These are phyloP conservation scores for Matsumurasca onukii DNA, from an alignment of 1,140 invertebrate species.

Conservation along the genomic window DNA sequence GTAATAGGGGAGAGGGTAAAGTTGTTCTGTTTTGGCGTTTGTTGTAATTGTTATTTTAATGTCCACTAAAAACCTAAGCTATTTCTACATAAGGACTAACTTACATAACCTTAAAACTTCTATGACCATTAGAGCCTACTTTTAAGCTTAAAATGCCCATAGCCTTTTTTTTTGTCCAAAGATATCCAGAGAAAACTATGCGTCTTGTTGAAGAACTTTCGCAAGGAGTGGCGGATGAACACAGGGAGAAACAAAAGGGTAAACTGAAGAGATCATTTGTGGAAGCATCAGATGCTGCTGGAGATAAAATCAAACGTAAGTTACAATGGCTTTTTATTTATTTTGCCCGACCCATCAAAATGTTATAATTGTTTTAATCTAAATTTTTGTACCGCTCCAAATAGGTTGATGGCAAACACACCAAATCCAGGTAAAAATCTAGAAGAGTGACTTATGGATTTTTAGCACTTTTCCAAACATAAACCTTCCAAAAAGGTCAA, in stretches of 20 bases:
- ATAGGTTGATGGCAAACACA: no score
- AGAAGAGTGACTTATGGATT: no score
- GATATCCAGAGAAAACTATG: conserved; percentile 81
- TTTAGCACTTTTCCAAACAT: no score
- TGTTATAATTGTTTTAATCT: no score
- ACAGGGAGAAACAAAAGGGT: conserved; percentile 64
- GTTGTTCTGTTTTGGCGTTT: background rate
- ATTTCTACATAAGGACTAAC: background rate
- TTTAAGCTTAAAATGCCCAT: no score
- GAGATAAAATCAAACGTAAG: conserved; percentile 60
- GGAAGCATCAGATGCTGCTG: conserved; percentile 68
- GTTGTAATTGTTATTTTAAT: background rate
- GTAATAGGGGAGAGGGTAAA: conserved; percentile 3
- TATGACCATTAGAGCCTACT: no score
- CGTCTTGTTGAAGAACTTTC: conserved; percentile 68
- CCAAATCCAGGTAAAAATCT: no score
- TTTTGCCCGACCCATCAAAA: no score
- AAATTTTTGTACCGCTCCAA: no score
- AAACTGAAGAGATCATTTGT: conserved; percentile 71
- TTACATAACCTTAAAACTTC: background rate
- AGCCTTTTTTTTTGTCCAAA: conserved; percentile 49
- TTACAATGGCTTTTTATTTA: no score
- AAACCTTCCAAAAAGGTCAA: no score
- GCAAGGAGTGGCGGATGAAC: conserved; percentile 54
- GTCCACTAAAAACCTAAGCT: background rate